Evolutionary conservation across 1,140 invertebrate species (phyloP), one percentile per base, ranked within the genome.

Genomic region (Sitobion miscanthi): DNA sequence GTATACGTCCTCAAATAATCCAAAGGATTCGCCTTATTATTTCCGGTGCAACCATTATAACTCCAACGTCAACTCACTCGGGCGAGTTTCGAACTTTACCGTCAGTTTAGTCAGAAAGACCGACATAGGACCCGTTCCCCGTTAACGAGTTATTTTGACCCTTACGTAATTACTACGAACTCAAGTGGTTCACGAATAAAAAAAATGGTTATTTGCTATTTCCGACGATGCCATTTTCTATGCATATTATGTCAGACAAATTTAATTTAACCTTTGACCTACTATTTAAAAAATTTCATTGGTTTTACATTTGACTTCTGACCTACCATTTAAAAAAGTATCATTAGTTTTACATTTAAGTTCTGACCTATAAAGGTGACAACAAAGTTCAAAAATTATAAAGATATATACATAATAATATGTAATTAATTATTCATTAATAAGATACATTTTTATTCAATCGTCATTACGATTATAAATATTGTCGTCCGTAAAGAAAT

Each of bases 121-220:
- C 9, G 2, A 30, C 0, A 2, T 5, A 0, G 57, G 57, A 62
- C 23, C 9, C 2, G 25, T 14, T 4, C 2, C 0, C 8, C 30
- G 11, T 17, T n/a, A 14, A 69, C 30, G 30, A 69, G 30, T 69
- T 3, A n/a, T 69, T 69, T 69, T 69, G 17, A 49, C 49, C 49
- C 0, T 49, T 14, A 17, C 2, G 49, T 17, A 49, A 2, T 1
- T 49, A 49, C 49, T 49, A 14, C 49, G 11, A 9, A 17, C 49
- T 49, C 49, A 49, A 49, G 49, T 49, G 11, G 17, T 49, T 49
- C 14, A 2, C 14, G 49, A 49, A 14, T 49, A 14, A 49, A 9
- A 30, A 42, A 62, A 62, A 62, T 30, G 9, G 52, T 52, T 69
- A 69, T 11, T 2, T 69, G 30, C 30, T n/a, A 69, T 69, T 69